Base-by-base conservation (phyloP, 2,113 vertebrate genomes). In the Pelobates fuscus region DNA sequence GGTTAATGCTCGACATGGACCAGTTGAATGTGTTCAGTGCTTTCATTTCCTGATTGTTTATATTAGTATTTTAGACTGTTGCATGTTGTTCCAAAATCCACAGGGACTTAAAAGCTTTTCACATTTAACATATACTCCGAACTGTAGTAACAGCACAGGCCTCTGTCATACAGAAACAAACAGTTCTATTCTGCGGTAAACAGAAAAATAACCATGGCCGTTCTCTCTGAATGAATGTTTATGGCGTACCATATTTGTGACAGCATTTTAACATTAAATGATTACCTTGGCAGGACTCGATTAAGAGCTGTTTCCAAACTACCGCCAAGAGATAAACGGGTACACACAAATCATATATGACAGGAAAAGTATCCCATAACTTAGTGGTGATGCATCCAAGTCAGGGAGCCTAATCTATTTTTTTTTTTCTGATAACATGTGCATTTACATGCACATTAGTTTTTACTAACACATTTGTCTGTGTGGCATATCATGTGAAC, bases 361-460 rank as follows among this genome's bases (percentile, higher is more conserved):
- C 61, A 43, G 21, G 68, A 59, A 24, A 21, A n/a, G 43, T 21
- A 59, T 32, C 64, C 5, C 8, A 69, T 37, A 29, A 60, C 63
- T 79, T 70, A 29, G 1, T 27, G 10, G 72, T 80, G 79, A 72
- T 6, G 2, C 46, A 79, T 43, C 41, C 59, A 3, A 66, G 61
- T 6, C 0, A 1, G 63, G 32, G 37, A 18, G 1, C 27, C 65
- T 62, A 32, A 30, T 62, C 77, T n/a, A 1, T 71, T n/a, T 37
- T 37, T 37, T 37, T 37, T 80, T 59, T 26, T 15, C 54, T 11
- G 66, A 32, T 65, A 71, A 54, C 25, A 68, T 63, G 43, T 64
- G 0, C 24, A 32, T 79, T 75, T 44, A 46, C 7, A 80, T 46
- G 12, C 30, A 67, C 3, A 17, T 43, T 52, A 52, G 30, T 23